Base-by-base conservation (phyloP, 2,888 invertebrate species). In the Leucoma salicis region DNA sequence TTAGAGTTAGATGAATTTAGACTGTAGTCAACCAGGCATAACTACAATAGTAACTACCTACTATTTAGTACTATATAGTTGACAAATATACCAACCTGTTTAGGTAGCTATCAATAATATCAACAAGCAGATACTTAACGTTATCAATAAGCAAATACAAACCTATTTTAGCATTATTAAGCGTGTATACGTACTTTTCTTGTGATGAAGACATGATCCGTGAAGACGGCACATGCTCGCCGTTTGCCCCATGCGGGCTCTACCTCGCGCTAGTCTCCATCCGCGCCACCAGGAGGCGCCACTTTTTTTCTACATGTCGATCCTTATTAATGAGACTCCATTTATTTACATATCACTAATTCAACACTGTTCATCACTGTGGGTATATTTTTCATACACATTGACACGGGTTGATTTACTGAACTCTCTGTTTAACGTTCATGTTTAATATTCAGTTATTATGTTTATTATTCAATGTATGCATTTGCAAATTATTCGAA, bases 211-310 rank as follows among this genome's bases (percentile, higher is more conserved):
- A 85, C 90, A 90, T 90, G 90, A 92, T 91, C 93, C 93, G 90
- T 94, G 93, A 84, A 94, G 92, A 91, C 93, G 94, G 90, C 94
- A 94, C 94, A 94, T 94, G 85, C 94, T 94, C 92, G 94, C 93
- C 89, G 94, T 92, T 91, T 94, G 94, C 92, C 94, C 94, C 94
- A 94, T 94, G 87, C 91, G 91, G 85, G 88, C 85, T 86, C 87
- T 89, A 85, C 84, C 85, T 77, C 67, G 70, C 61, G 61, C 83
- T 66, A 66, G 66, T 66, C 82, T 66, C 86, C 90, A 87, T 88
- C 64, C 57, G 69, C 71, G 69, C 73, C 73, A 48, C 55, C 49
- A 53, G 57, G 47, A 52, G 64, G 61, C 69, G 66, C 68, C 70
- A 66, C 66, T 61, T 53, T 47, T 56, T 46, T 57, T 57, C 74